Percentiles rank a stretch among this genome's conserved stretches.
Conservation (phyloP, 1,140 invertebrate genomes). For the Pseudomyrmex concolor region DNA sequence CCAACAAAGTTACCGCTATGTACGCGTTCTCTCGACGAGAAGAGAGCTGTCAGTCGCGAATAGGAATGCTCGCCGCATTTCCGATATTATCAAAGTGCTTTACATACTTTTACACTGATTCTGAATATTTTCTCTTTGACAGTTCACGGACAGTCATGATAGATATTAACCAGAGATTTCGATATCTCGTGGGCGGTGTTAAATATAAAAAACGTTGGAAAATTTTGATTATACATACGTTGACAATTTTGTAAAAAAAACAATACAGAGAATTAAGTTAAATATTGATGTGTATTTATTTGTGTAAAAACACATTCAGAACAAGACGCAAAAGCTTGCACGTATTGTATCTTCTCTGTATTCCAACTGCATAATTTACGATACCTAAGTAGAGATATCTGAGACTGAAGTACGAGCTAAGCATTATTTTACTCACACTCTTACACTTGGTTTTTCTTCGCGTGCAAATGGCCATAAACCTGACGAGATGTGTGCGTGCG, state of each 20-base stretch:
- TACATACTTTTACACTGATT: not conserved
- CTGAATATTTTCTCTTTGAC: not conserved
- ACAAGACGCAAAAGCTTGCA: not conserved
- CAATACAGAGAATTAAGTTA: too few species aligned
- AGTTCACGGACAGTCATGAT: not conserved
- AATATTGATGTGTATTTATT: too few species aligned
- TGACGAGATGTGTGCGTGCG: constrained; percentile 4
- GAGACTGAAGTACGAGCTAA: constrained; percentile 49
- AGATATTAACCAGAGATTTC: not conserved
- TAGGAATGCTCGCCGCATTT: not conserved
- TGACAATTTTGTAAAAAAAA: too few species aligned
- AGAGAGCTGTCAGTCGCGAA: not conserved
- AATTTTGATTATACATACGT: not conserved
- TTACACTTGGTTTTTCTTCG: constrained; percentile 16
- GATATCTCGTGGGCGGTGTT: not conserved
- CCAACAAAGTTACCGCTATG: constrained; percentile 57
- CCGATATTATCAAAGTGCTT: not conserved
- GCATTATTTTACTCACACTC: constrained; percentile 21
- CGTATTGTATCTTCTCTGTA: not conserved
- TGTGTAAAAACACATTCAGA: too few species aligned
- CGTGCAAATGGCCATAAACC: constrained; percentile 41
- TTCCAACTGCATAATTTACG: constrained; percentile 39
- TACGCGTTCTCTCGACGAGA: constrained; percentile 11
- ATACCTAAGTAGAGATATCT: not conserved
- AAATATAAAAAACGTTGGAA: too few species aligned